A percentile compares a stretch with the other conserved stretches of the same genome.
These are phyloP conservation scores for Andrena camellia DNA, from an alignment of 2,888 invertebrate species.

Conservation along the genomic window DNA sequence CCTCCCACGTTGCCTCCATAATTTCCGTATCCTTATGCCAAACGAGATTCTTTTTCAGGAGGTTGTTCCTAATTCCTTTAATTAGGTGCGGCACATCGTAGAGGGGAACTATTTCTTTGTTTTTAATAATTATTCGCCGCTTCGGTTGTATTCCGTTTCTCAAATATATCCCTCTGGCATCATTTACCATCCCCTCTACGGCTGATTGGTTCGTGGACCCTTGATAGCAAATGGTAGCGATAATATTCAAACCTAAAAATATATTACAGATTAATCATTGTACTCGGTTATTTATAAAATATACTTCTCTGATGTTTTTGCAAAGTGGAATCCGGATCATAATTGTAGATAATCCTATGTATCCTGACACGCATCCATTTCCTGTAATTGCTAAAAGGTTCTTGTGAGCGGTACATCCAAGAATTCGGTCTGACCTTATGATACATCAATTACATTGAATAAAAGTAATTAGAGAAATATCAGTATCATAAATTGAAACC, in stretches of 20 bases:
- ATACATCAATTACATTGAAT: too few species aligned
- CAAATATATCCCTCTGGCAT: background rate
- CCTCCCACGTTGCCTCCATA: background rate
- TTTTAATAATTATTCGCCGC: background rate
- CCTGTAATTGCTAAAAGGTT: too few species aligned
- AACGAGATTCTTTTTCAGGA: background rate
- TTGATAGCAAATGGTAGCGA: background rate
- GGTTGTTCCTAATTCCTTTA: background rate
- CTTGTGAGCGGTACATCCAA: too few species aligned
- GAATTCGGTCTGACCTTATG: too few species aligned
- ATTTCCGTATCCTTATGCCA: background rate
- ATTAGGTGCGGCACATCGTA: background rate
- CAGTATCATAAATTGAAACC: too few species aligned
- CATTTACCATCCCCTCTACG: background rate
- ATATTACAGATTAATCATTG: background rate
- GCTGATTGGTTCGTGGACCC: background rate
- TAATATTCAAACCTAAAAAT: background rate
- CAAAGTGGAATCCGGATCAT: too few species aligned
- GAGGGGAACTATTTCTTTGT: background rate
- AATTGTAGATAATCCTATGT: background rate
- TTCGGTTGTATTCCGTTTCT: background rate
- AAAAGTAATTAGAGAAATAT: too few species aligned
- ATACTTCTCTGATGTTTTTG: background rate
- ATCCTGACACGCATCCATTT: too few species aligned
- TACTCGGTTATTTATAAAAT: background rate